Evolutionary conservation across 2,113 vertebrate genomes (phyloP).

Genomic region (Ceuthmochares aereus): DNA sequence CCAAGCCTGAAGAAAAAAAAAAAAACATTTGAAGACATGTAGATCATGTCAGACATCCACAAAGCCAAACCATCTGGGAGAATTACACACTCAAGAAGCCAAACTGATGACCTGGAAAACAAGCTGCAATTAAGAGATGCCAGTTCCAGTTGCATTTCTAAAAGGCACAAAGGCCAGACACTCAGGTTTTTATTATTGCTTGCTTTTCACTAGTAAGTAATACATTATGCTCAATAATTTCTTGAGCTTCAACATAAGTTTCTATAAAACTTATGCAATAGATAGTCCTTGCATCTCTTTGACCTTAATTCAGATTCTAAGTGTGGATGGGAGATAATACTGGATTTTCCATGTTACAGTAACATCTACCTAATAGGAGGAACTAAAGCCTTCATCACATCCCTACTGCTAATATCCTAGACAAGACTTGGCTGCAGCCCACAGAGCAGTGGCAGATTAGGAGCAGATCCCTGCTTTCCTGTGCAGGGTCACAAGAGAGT

Average conservation of each 20-base stretch:
- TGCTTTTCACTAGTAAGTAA: background rate
- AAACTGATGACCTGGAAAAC: slow-evolving; percentile 53
- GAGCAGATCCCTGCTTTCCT: background rate
- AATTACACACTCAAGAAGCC: slow-evolving; percentile 18
- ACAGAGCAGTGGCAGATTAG: background rate
- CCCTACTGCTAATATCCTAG: background rate
- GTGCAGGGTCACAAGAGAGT: background rate
- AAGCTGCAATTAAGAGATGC: slow-evolving; percentile 36
- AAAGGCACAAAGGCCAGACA: background rate
- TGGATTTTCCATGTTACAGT: background rate
- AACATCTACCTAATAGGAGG: background rate
- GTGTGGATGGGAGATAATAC: background rate
- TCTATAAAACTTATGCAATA: background rate
- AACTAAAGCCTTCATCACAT: background rate
- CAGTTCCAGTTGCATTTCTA: background rate
- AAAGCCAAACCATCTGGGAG: slow-evolving; percentile 25
- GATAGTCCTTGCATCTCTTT: background rate
- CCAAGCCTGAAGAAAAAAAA: background rate
- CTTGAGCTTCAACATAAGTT: background rate
- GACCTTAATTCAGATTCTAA: background rate
- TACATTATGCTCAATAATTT: background rate
- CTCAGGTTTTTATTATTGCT: background rate
- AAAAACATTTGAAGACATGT: background rate
- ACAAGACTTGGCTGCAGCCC: background rate
- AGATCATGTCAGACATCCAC: slow-evolving; percentile 20